Base-by-base conservation (phyloP, 2,113 vertebrate species). In the Nerophis ophidion region DNA sequence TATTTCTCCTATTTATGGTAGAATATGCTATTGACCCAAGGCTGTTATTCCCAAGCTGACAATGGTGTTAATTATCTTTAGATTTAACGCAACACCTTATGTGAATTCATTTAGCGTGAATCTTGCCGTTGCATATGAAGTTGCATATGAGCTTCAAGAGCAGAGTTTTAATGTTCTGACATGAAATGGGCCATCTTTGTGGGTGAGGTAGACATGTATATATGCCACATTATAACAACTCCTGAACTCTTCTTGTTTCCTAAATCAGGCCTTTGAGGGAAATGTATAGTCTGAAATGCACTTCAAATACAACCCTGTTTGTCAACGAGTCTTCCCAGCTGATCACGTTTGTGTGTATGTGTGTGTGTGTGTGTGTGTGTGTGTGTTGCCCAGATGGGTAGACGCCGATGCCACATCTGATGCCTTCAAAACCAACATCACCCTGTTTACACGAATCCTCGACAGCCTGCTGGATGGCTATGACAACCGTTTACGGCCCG, bases 391-490 rank as follows among this genome's bases (percentile, higher is more conserved):
- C 87, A 99, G 97, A 91, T 93, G 89, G 80, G 92, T 91, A 74
- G 90, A 90, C 72, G 94, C 92, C 76, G 92, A 95, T 83, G 81
- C 88, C 71, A 74, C 91, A 80, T 92, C 95, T 85, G 92, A 98
- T 60, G 93, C 95, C 88, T 92, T 94, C 79, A 95, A 95, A 89
- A 95, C 94, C 90, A 98, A 98, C 89, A 99, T 98, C 84, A 98
- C 97, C 77, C 91, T 97, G 85, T 98, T 98, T 79, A 99, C 97
- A 53, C 93, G 93, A 79, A 99, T 99, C 89, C 91, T 99, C 83
- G 97, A 99, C 92, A 92, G 95, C 86, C 93, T 99, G 61, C 89
- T 99, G 86, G 97, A 99, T 83, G 96, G 95, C 74, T 99, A 99
- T 46, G 97, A 99, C 89, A 98, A 99, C 90, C 95, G 96, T 44